Base-by-base conservation (phyloP, 2,888 invertebrate genomes). In the Dynastes maya region DNA sequence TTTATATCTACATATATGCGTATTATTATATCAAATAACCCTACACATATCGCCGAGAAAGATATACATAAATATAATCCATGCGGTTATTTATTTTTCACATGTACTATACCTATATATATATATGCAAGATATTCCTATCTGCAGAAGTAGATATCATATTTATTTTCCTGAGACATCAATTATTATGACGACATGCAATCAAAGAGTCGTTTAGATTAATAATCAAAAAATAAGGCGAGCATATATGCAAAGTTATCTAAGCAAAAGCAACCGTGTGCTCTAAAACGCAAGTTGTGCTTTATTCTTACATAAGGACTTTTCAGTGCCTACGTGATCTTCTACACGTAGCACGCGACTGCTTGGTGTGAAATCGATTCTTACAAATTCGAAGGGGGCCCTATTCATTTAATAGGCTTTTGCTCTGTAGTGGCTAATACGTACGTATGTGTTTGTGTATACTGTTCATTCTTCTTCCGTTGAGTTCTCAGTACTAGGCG, bases 311-410 rank as follows among this genome's bases (percentile, higher is more conserved):
- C 65, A 63, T 64, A 64, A 78, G 79, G 79, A 78, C 49, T 79
- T 79, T 72, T 79, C 78, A 65, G 78, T 81, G 85, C 82, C 83
- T 84, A 84, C 84, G 84, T 85, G 85, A 84, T 84, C 76, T 78
- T 72, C 74, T 65, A 82, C 84, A 84, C 82, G 84, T 80, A 79
- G 37, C 78, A 67, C 70, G 77, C 82, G 13, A 72, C 64, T 71
- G 55, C 68, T 58, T 77, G 68, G 58, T 68, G 45, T 77, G 45
- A 27, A 68, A 77, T 77, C 76, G 76, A 77, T 77, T 76, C 45
- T 58, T 8, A 58, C 22, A 32, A 58, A 68, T 68, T 68, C 27
- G 27, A 45, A 45, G 45, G 72, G 63, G 72, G 61, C 45, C 16
- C 27, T 74, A 61, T 74, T 6, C 45, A 29, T 22, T 63, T 74